phyloP scores from a whole-genome alignment of 2,113 vertebrate genomes.

The Ageneiosus marmoratus region DNA sequence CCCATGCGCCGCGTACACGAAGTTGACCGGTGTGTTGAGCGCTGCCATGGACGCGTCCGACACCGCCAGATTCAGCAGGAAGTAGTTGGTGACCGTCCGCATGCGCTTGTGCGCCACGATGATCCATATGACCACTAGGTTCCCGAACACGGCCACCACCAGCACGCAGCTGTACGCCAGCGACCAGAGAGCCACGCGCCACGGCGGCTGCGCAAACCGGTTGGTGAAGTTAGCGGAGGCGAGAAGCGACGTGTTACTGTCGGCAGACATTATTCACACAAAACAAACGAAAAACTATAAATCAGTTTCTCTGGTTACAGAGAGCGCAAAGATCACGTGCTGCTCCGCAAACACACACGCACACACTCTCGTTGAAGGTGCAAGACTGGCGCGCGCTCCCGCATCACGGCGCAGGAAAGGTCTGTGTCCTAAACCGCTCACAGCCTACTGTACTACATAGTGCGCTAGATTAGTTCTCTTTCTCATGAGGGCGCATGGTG shows the following conservation, averaged over 20 bases:
- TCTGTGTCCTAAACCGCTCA: not conserved
- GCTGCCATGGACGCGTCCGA: conserved; percentile 51
- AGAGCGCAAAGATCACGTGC: not conserved
- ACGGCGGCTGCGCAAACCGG: conserved; percentile 47
- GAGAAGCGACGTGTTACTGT: not conserved
- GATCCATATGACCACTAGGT: conserved; percentile 51
- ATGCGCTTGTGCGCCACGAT: conserved; percentile 52
- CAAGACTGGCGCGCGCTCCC: not conserved
- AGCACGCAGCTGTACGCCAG: conserved; percentile 43
- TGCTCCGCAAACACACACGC: not conserved
- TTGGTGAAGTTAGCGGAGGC: conserved; percentile 35
- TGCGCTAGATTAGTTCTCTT: not conserved
- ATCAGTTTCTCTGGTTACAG: not conserved
- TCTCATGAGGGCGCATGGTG: not conserved
- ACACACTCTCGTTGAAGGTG: not conserved
- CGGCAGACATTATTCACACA: not conserved
- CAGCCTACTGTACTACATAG: not conserved
- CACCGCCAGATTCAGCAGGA: conserved; percentile 51
- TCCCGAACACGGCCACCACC: conserved; percentile 46
- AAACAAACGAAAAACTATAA: not conserved
- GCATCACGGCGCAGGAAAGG: not conserved
- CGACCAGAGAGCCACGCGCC: conserved; percentile 54
- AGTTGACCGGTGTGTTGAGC: conserved; percentile 48
- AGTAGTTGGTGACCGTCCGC: conserved; percentile 54
- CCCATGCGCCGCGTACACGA: conserved; percentile 46